These are phyloP conservation scores for Alloscopus bannaensis DNA, from an alignment of 2,888 invertebrate genomes.

Conservation along the genomic window DNA sequence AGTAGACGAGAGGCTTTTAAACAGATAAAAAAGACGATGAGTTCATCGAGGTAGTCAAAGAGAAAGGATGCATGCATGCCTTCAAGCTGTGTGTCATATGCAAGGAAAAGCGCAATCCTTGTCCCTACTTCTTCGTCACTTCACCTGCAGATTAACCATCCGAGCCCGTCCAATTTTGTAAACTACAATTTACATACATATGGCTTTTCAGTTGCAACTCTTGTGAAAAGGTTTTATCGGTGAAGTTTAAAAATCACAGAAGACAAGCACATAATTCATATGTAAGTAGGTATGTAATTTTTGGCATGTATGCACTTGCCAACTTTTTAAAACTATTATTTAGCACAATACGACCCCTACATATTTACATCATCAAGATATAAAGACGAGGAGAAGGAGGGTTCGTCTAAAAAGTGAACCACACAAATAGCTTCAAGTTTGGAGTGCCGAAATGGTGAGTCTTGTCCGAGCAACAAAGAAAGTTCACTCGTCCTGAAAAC, in stretches of 20 bases:
- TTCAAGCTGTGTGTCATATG: constrained; percentile 43
- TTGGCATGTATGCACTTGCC: constrained; percentile 13
- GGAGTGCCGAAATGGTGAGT: neutral
- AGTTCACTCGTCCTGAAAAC: neutral
- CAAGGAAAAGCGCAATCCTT: neutral
- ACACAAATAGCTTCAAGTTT: no score
- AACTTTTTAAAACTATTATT: constrained; percentile 31
- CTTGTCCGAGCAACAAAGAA: constrained; percentile 26
- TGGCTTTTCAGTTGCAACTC: constrained; percentile 11
- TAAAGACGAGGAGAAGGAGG: constrained; percentile 16
- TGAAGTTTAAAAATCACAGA: neutral
- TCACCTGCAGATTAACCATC: constrained; percentile 30
- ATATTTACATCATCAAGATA: constrained; percentile 49
- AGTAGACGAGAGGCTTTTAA: constrained; percentile 7
- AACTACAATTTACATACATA: constrained; percentile 32
- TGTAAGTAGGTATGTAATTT: neutral
- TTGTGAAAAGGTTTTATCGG: neutral
- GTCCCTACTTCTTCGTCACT: neutral
- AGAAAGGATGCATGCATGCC: constrained; percentile 15
- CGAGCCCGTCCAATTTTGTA: constrained; percentile 27
- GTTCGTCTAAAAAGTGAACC: no score
- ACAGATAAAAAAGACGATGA: constrained; percentile 12
- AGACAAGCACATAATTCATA: neutral
- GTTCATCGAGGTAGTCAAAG: neutral
- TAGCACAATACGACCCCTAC: constrained; percentile 31